Evolutionary conservation across 2,888 invertebrate genomes (phyloP).

Genomic region (Priocnemis perturbator): DNA sequence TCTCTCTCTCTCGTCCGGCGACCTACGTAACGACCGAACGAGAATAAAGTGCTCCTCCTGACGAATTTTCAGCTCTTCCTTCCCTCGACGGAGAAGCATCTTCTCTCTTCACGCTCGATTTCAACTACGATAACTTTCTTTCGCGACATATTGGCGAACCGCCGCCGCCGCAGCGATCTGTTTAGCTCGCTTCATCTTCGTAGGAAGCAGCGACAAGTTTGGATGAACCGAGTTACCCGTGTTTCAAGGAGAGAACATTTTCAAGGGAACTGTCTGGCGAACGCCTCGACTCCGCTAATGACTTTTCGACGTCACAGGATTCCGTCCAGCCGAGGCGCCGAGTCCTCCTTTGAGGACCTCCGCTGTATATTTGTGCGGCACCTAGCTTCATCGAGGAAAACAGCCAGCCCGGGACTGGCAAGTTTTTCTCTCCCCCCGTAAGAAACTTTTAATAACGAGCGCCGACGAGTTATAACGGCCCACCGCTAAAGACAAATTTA

Average conservation of each 20-base stretch:
- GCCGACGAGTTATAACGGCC: conserved; percentile 1
- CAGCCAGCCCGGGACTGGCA: not conserved
- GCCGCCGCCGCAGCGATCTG: too few relatives aligned
- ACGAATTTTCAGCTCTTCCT: not conserved
- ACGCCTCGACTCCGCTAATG: conserved; percentile 44
- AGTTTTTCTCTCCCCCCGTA: not conserved
- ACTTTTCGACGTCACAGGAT: conserved; percentile 36
- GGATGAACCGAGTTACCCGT: conserved; percentile 1
- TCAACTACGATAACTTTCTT: too few relatives aligned
- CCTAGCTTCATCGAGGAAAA: conserved; percentile 12
- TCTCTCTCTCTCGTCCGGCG: conserved; percentile 11
- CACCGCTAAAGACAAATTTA: conserved; percentile 8
- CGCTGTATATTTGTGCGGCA: conserved; percentile 18
- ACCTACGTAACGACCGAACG: not conserved
- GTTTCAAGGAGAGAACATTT: conserved; percentile 23
- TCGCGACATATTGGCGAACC: too few relatives aligned
- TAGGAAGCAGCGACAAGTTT: too few relatives aligned
- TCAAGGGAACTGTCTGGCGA: conserved; percentile 31
- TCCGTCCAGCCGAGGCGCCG: conserved; percentile 6
- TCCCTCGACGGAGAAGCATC: too few relatives aligned
- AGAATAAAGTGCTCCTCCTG: not conserved
- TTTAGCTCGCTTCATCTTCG: too few relatives aligned
- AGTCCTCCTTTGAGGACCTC: conserved; percentile 29
- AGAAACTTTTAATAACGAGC: conserved; percentile 33
- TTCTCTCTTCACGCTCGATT: too few relatives aligned